phyloP scores from a whole-genome alignment of 1,140 invertebrate genomes.

The Microplitis mediator region DNA sequence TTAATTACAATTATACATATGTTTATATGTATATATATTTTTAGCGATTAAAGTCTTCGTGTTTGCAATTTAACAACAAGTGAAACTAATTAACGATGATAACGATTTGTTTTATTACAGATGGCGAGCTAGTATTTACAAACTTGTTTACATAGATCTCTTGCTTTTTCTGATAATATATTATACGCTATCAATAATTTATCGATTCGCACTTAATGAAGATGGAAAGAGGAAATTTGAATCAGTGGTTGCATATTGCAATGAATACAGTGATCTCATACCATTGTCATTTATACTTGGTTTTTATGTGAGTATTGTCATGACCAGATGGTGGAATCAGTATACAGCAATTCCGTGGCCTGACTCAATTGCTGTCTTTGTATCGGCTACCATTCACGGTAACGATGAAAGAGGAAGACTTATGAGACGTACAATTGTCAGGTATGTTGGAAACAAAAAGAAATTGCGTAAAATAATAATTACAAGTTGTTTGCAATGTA shows the following conservation, averaged over 20 bases:
- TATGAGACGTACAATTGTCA: slow-evolving; percentile 85
- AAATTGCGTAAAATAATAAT: not conserved
- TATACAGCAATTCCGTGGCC: slow-evolving; percentile 82
- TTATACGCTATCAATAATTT: slow-evolving; percentile 66
- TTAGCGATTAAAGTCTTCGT: no score
- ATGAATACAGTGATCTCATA: slow-evolving; percentile 78
- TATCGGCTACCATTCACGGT: slow-evolving; percentile 76
- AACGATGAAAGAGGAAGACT: slow-evolving; percentile 88
- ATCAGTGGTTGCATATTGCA: slow-evolving; percentile 78
- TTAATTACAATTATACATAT: no score
- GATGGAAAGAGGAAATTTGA: slow-evolving; percentile 74
- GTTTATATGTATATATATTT: no score
- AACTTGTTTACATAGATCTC: slow-evolving; percentile 75
- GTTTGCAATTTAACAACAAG: no score
- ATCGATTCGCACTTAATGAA: slow-evolving; percentile 64
- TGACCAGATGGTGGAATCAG: slow-evolving; percentile 92
- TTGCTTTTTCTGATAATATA: slow-evolving; percentile 68
- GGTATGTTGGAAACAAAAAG: slow-evolving; percentile 58
- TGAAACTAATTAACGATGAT: not conserved
- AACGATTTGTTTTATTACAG: slow-evolving; percentile 56
- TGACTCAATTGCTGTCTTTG: slow-evolving; percentile 82
- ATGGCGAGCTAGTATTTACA: slow-evolving; percentile 77
- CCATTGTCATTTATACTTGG: slow-evolving; percentile 86
- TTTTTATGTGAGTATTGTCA: slow-evolving; percentile 92
- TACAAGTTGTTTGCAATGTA: not conserved